phyloP scores from a whole-genome alignment of 2,797 vertebrate genomes.

The Pipistrellus pygmaeus region DNA sequence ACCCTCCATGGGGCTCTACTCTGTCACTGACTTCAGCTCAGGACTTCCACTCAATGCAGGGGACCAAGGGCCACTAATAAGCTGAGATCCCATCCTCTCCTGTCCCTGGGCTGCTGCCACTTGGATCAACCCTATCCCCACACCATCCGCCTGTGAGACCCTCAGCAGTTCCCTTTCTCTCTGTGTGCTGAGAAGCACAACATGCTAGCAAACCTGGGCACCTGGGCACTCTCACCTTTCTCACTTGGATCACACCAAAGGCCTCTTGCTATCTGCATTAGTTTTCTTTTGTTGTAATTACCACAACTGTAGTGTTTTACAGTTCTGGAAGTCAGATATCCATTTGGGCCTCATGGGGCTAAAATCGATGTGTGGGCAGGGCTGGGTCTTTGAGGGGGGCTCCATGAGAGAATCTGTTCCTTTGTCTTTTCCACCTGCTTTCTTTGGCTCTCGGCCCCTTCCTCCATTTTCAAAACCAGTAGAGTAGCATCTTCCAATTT shows the following conservation, averaged over 20 bases:
- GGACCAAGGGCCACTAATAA: neutral
- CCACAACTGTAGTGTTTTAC: neutral
- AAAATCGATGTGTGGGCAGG: neutral
- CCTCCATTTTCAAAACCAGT: neutral
- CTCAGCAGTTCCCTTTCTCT: neutral
- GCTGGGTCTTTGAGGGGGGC: neutral
- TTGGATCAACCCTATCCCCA: neutral
- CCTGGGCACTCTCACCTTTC: neutral
- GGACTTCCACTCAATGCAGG: neutral
- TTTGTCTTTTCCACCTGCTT: too few relatives aligned
- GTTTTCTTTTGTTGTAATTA: neutral
- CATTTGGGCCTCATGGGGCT: neutral
- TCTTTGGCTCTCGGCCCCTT: neutral
- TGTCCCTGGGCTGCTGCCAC: neutral
- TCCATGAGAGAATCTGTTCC: neutral
- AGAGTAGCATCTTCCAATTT: neutral
- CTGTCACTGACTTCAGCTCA: neutral
- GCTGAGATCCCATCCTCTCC: neutral
- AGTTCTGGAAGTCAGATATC: neutral
- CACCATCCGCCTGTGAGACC: neutral
- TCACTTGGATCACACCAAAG: neutral
- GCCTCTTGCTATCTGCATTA: neutral
- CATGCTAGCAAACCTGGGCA: too few relatives aligned
- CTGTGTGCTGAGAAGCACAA: neutral
- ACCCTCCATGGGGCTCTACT: accelerated